Conservation (phyloP, 2,113 vertebrate genomes). For the Euleptes europaea region DNA sequence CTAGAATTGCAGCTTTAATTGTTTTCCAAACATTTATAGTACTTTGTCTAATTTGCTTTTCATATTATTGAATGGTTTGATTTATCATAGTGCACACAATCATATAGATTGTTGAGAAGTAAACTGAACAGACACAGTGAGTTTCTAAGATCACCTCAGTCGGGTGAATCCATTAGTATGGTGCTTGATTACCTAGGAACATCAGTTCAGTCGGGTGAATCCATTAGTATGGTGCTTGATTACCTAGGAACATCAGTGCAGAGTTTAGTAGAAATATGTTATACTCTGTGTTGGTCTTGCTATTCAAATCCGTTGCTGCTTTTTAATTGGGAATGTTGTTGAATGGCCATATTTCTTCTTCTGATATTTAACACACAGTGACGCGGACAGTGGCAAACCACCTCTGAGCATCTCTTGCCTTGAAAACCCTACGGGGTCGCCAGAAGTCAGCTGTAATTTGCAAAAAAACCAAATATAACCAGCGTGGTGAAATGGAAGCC, state of each 20-base stretch:
- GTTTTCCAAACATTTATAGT: not conserved
- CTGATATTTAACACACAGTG: not conserved
- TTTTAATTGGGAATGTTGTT: not conserved
- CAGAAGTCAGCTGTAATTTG: too few relatives aligned
- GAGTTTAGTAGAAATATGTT: not conserved
- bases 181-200: not conserved
- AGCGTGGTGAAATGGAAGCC: not conserved
- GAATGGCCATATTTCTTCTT: not conserved
- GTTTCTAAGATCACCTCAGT: not conserved
- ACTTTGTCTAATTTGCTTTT: not conserved
- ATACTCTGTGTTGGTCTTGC: not conserved
- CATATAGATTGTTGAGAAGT: not conserved
- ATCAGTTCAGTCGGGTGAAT: not conserved
- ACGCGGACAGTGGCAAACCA: too few relatives aligned
- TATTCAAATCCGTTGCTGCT: not conserved
- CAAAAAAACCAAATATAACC: too few relatives aligned
- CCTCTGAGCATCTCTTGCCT: too few relatives aligned
- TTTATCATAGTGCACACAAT: not conserved
- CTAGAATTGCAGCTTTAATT: not conserved
- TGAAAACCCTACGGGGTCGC: too few relatives aligned
- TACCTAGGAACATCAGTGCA: not conserved
- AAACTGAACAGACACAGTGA: too few relatives aligned
- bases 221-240: not conserved
- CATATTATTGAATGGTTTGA: not conserved
- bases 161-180: not conserved